Evolutionary conservation across 2,888 invertebrate species (phyloP).

Genomic region (Abrostola tripartita): DNA sequence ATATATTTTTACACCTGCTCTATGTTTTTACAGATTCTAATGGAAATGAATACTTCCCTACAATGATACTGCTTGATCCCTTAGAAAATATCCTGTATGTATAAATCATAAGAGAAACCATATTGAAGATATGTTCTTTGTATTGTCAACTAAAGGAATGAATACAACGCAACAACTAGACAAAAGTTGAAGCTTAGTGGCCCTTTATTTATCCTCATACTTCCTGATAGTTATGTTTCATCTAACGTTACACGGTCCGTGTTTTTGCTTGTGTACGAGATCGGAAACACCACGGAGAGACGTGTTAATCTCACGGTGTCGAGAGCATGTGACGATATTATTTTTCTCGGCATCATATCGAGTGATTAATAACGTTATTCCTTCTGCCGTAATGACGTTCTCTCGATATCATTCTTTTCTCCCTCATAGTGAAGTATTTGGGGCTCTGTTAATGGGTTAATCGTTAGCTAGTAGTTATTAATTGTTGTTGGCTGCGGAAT

Average conservation of each 20-base stretch:
- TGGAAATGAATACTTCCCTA: no score
- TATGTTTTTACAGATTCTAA: no score
- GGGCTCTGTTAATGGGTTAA: conserved; percentile 70
- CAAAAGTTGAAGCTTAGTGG: conserved; percentile 7
- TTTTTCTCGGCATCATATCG: conserved; percentile 82
- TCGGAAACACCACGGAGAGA: conserved; percentile 69
- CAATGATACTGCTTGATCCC: no score
- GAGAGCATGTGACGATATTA: conserved; percentile 86
- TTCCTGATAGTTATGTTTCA: conserved; percentile 31
- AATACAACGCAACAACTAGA: no score
- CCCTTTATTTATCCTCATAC: conserved; percentile 41
- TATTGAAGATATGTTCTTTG: no score
- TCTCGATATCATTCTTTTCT: conserved; percentile 68
- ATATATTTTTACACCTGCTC: no score
- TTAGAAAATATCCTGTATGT: no score
- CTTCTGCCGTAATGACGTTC: conserved; percentile 76
- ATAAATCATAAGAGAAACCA: no score
- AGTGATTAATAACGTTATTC: conserved; percentile 86
- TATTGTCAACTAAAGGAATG: neutral
- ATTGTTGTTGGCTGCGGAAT: conserved; percentile 35
- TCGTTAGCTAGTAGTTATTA: conserved; percentile 47
- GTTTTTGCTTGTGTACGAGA: conserved; percentile 61
- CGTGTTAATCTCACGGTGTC: conserved; percentile 86
- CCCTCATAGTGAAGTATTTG: conserved; percentile 66
- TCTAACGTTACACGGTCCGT: conserved; percentile 48